phyloP scores from a whole-genome alignment of 2,797 vertebrate species.

The Chloroceryle amazona region DNA sequence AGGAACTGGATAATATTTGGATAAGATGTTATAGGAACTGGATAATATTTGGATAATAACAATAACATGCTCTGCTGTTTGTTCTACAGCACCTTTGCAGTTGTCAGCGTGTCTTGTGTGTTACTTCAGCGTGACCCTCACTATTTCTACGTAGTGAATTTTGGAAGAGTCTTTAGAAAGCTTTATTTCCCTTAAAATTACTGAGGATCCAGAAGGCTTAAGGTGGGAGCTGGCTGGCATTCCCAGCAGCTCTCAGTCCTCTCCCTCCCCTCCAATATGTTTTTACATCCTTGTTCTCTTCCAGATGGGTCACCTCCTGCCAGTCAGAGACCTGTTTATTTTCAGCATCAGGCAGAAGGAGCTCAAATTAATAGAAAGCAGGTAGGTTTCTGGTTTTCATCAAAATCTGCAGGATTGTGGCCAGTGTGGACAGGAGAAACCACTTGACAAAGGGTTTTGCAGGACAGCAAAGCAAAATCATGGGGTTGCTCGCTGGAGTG shows the following conservation, averaged over 20 bases:
- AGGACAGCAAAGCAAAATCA: background rate
- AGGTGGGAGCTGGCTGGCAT: background rate
- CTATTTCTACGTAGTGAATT: background rate
- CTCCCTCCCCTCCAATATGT: background rate
- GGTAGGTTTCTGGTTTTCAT: conserved; percentile 32
- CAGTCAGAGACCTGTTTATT: background rate
- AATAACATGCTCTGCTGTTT: background rate
- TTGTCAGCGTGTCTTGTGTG: accelerated
- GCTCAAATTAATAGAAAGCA: background rate
- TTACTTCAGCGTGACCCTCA: background rate
- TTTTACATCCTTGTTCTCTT: background rate
- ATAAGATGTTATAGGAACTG: background rate
- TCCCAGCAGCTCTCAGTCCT: background rate
- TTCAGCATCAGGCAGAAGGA: conserved; percentile 6
- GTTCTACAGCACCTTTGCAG: background rate
- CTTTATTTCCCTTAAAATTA: background rate
- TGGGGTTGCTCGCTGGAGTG: background rate
- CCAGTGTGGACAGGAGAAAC: background rate
- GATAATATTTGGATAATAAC: background rate
- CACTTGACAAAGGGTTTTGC: background rate
- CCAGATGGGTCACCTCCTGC: conserved; percentile 14
- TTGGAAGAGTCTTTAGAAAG: background rate
- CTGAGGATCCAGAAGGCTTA: background rate
- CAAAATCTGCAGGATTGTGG: background rate
- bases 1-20: background rate